Evolutionary conservation across 35 echinoderm and acorn worm species (phyloP).

Genomic region (Apostichopus parvimensis): DNA sequence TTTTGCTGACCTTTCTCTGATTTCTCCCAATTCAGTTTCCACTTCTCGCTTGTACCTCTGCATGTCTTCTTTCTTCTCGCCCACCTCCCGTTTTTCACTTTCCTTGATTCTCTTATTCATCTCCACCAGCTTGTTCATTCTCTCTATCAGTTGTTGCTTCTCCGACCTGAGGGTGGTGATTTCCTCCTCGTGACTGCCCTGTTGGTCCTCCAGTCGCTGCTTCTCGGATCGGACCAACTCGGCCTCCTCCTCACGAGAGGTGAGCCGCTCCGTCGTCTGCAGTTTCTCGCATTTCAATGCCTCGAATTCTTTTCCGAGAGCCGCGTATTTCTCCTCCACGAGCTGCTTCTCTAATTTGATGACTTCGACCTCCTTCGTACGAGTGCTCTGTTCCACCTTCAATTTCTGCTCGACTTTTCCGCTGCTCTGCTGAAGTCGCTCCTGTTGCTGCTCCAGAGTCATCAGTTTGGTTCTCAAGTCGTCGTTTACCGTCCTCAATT

Average conservation of each 20-base stretch:
- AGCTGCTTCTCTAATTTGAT: slow-evolving; percentile 36
- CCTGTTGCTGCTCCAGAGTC: slow-evolving; percentile 28
- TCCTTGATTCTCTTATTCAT: slow-evolving; percentile 36
- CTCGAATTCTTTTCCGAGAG: not conserved
- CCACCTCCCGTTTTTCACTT: slow-evolving; percentile 9
- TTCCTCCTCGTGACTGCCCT: slow-evolving; percentile 18
- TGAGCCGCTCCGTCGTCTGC: not conserved
- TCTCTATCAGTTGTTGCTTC: slow-evolving; percentile 38
- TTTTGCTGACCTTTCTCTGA: slow-evolving; percentile 34
- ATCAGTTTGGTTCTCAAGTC: not conserved
- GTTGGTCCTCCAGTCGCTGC: not conserved
- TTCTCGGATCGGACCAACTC: not conserved
- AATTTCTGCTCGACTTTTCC: slow-evolving; percentile 16
- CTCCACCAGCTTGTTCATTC: slow-evolving; percentile 42
- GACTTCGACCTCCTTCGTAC: slow-evolving; percentile 8
- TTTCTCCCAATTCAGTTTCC: slow-evolving; percentile 39
- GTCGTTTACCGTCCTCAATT: slow-evolving; percentile 19
- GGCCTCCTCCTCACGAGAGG: not conserved
- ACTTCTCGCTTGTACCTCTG: slow-evolving; percentile 19
- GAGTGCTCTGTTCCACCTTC: slow-evolving; percentile 2
- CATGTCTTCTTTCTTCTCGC: slow-evolving; percentile 21
- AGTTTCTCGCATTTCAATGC: not conserved
- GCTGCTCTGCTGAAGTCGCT: slow-evolving; percentile 45
- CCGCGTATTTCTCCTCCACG: not conserved
- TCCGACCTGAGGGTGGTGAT: not conserved